A percentile compares a stretch with the other conserved stretches of the same genome.
Evolutionary conservation across 2,797 vertebrate genomes (phyloP).

Genomic region (Pangasius djambal): DNA sequence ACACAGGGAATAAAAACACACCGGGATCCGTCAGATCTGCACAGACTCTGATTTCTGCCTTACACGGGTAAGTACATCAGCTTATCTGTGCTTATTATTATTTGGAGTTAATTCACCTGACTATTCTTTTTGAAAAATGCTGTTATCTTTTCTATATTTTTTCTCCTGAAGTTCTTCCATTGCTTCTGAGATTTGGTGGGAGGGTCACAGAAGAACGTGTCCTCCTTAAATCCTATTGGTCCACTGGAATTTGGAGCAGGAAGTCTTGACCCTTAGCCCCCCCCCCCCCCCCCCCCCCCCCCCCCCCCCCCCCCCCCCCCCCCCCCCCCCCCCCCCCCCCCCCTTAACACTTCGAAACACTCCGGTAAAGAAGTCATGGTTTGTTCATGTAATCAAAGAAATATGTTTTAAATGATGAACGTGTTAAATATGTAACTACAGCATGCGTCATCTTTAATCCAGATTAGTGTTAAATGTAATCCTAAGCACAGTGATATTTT

Average conservation of each 20-base stretch:
- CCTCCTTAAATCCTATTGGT: neutral
- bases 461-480: neutral
- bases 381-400: neutral
- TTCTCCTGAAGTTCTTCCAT: neutral
- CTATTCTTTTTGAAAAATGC: neutral
- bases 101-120: neutral
- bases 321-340: neutral
- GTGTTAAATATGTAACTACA: too few relatives aligned
- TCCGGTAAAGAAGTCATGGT: neutral
- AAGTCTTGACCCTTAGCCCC: neutral
- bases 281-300: too few relatives aligned
- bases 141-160: neutral
- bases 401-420: neutral
- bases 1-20: neutral
- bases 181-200: neutral
- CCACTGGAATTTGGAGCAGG: neutral
- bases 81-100: neutral
- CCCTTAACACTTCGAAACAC: neutral
- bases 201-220: neutral
- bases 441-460: too few relatives aligned
- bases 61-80: neutral
- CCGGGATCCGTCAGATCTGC: neutral
- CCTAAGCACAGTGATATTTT: neutral
- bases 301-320: neutral
- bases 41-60: neutral